Evolutionary conservation across 2,797 vertebrate species (phyloP), one percentile per base, ranked within the genome.

Genomic region (Smutsia temminckii): DNA sequence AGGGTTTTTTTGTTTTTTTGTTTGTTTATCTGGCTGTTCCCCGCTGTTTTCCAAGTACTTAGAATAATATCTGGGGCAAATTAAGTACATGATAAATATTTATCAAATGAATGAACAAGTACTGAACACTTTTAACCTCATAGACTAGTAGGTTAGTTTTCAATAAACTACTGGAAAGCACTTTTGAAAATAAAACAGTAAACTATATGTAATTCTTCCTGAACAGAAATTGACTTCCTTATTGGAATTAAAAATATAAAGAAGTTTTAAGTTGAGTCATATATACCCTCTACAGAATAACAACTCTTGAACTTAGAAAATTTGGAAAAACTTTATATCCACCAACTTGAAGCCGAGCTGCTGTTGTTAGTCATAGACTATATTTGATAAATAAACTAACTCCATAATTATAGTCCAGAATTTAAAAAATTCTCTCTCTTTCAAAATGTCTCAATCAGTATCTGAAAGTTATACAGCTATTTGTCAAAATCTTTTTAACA

Each of bases 161-260:
- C 29, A 94, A 23, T 87, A 53, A 92, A 88, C 18, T 66, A 87
- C 20, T 57, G 25, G 20, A 83, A 90, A 75, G 1, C 8, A 49
- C 7, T 89, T 89, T 81, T 71, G 21, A 34, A 91, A 72, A 95
- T 40, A 74, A 94, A 68, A 66, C 7, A 78, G 32, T 12, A 92
- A 88, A 85, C 11, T 64, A 0, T 49, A 66, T 71, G 4, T 89
- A 90, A 75, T 93, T 89, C 32, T 93, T 94, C 10, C 59, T 85
- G 78, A 80, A 89, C 25, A 81, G 40, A 85, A 93, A 55, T 32
- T n/a, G 12, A 89, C 4, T 87, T 40, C 6, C 11, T 88, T 74
- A 55, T 42, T 80, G n/a, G 46, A 96, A 93, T 91, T 87, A 27
- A 88, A 59, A 90, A 69, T 34, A 5, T 46, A 79, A 59, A 83